Evolutionary conservation across 2,797 vertebrate genomes (phyloP).

Genomic region (Eulemur coronatus): DNA sequence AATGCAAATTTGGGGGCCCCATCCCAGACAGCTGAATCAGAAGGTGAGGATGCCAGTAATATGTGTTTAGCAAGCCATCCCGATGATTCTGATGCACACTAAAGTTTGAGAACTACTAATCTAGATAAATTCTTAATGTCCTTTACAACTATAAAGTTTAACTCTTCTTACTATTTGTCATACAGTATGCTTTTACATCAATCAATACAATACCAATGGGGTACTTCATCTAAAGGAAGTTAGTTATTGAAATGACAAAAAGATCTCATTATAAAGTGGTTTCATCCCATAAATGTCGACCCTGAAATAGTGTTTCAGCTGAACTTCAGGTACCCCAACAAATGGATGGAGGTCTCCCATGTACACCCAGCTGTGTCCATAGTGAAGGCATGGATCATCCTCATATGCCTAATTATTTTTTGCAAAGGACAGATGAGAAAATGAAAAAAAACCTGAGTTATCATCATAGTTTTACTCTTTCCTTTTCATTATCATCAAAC

Average conservation of each 20-base stretch:
- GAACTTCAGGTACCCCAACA: not conserved
- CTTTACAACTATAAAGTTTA: not conserved
- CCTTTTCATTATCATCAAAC: not conserved
- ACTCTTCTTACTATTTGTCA: not conserved
- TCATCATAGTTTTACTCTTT: not conserved
- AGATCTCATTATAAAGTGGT: not conserved
- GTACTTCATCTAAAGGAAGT: not conserved
- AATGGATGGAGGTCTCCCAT: not conserved
- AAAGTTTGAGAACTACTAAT: not conserved
- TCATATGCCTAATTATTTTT: not conserved
- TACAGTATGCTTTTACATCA: not conserved
- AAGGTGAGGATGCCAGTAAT: not conserved
- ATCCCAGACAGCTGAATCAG: not conserved
- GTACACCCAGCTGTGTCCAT: not conserved
- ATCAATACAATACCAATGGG: not conserved
- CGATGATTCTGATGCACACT: not conserved
- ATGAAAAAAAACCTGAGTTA: not conserved
- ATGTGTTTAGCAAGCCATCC: not conserved
- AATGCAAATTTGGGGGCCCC: not conserved
- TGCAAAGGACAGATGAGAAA: not conserved
- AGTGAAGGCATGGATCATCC: not conserved
- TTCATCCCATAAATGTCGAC: not conserved
- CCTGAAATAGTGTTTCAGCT: not conserved
- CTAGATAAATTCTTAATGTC: not conserved
- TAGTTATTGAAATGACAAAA: not conserved